These are phyloP conservation scores for Natator depressus DNA, from an alignment of 2,113 vertebrate genomes.

Conservation along the genomic window DNA sequence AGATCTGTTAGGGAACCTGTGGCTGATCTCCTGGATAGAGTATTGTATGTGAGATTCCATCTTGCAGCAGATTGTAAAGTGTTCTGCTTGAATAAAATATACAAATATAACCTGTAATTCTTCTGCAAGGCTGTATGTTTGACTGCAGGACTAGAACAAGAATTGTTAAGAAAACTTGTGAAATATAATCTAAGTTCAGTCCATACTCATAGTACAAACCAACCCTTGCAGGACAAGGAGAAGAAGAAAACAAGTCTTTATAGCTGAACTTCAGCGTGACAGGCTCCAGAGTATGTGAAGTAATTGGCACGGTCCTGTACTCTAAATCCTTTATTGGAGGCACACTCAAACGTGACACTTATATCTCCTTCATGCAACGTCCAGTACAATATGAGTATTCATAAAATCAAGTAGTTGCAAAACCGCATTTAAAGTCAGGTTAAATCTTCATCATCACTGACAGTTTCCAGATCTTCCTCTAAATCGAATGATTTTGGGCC, in stretches of 20 bases:
- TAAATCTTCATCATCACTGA: not conserved
- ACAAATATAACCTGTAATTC: not conserved
- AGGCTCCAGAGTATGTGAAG: not conserved
- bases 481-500: not conserved
- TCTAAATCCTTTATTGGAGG: no score
- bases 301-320: not conserved
- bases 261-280: not conserved
- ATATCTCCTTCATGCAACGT: not conserved
- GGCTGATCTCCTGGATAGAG: not conserved
- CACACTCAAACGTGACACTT: not conserved
- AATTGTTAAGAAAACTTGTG: not conserved
- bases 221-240: not conserved
- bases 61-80: not conserved
- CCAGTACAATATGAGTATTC: not conserved
- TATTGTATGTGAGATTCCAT: not conserved
- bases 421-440: not conserved
- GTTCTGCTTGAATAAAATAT: not conserved
- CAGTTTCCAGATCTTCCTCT: not conserved
- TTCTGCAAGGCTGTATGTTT: not conserved
- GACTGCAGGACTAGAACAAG: not conserved
- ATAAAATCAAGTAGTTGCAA: not conserved
- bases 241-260: not conserved
- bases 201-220: not conserved
- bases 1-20: not conserved
- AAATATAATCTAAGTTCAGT: not conserved